Evolutionary conservation across 2,888 invertebrate genomes (phyloP).

Genomic region (Bhutanitis thaidina): DNA sequence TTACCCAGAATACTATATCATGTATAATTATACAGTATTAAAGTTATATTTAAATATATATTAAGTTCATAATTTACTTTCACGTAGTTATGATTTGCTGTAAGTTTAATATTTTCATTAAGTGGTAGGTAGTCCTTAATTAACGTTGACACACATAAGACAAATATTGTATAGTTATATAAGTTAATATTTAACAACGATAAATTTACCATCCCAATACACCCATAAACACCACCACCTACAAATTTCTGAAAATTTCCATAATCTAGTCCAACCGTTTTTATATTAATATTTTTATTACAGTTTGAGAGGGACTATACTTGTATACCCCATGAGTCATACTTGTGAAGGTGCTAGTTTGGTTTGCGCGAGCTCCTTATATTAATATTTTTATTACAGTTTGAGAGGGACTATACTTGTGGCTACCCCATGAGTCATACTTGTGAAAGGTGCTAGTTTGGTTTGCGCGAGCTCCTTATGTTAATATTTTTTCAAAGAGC

Average conservation of each 20-base stretch:
- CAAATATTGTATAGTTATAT: slow-evolving; percentile 48
- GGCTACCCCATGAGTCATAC: too few species aligned
- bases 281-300: slow-evolving; percentile 31
- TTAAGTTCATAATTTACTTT: slow-evolving; percentile 26
- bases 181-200: slow-evolving; percentile 68
- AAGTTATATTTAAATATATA: slow-evolving; percentile 20
- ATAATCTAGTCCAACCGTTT: slow-evolving; percentile 46
- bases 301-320: too few species aligned
- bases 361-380: too few species aligned
- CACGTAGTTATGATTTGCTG: slow-evolving; percentile 33
- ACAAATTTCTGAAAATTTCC: slow-evolving; percentile 35
- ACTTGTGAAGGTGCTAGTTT: too few species aligned
- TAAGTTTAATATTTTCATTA: slow-evolving; percentile 41
- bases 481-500: too few species aligned
- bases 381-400: too few species aligned
- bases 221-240: slow-evolving; percentile 48
- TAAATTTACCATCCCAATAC: slow-evolving; percentile 57
- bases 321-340: too few species aligned
- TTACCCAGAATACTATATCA: neutral
- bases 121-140: slow-evolving; percentile 47
- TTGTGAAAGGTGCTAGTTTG: too few species aligned
- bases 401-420: too few species aligned
- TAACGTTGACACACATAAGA: slow-evolving; percentile 50
- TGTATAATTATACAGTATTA: neutral
- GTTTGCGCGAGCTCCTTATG: too few species aligned